These are phyloP conservation scores for Phalanger gymnotis DNA, from an alignment of 2,797 vertebrate species.

Conservation along the genomic window DNA sequence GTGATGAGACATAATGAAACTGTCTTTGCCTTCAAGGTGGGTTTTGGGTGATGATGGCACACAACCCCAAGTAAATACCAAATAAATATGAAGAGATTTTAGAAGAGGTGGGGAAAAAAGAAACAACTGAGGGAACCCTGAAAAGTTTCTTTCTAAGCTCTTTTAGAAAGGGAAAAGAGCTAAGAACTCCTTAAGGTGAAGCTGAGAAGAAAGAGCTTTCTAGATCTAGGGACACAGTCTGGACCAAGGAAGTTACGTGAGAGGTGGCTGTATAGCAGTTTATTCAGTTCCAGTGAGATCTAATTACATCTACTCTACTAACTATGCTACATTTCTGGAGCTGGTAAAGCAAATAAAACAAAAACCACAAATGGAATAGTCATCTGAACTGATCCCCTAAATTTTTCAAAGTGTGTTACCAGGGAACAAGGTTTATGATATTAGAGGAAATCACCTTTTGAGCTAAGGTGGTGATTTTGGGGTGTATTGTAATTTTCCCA, in stretches of 20 bases:
- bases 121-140: not conserved
- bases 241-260: not conserved
- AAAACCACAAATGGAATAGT: not conserved
- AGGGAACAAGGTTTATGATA: not conserved
- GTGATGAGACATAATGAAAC: not conserved
- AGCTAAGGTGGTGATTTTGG: constrained; percentile 12
- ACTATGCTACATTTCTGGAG: not conserved
- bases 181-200: not conserved
- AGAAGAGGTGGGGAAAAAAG: not conserved
- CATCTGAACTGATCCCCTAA: not conserved
- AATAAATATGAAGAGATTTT: not conserved
- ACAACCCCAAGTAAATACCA: not conserved
- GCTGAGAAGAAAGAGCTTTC: not conserved
- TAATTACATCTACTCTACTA: not conserved
- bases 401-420: not conserved
- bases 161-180: not conserved
- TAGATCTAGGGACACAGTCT: not conserved
- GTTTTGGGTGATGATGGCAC: not conserved
- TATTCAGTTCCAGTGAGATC: not conserved
- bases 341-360: not conserved
- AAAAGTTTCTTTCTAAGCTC: not conserved
- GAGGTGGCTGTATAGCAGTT: not conserved
- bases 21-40: not conserved
- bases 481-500: not conserved
- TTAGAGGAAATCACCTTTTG: constrained; percentile 20